Conservation (phyloP, 2,888 invertebrate genomes). For the Netelia inedita region DNA sequence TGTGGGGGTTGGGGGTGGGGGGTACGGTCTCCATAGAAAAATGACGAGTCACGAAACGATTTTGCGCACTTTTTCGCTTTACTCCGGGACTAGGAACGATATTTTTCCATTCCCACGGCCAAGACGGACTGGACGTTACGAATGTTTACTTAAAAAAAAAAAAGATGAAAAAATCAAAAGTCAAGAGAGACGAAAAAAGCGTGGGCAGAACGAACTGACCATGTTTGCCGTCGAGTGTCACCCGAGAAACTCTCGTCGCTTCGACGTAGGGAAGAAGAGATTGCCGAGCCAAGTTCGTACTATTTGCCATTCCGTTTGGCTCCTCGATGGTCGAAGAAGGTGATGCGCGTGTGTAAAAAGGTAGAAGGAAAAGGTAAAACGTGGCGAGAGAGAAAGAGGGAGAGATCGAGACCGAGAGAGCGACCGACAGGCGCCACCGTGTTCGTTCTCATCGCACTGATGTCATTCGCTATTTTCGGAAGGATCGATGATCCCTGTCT, state of each 20-base stretch:
- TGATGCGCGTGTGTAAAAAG: constrained; percentile 54
- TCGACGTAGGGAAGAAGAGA: constrained; percentile 12
- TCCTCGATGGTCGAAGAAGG: constrained; percentile 53
- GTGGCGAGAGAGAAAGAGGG: constrained; percentile 18
- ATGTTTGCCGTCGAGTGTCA: constrained; percentile 55
- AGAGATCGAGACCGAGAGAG: constrained; percentile 33
- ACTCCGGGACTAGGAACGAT: not conserved
- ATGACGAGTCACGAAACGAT: constrained; percentile 41
- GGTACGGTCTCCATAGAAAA: not conserved
- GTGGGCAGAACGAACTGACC: constrained; percentile 56
- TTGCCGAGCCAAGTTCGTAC: constrained; percentile 35
- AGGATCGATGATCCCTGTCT: constrained; percentile 54
- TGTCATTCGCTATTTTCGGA: constrained; percentile 70
- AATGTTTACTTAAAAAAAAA: not conserved
- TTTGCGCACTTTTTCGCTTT: constrained; percentile 2
- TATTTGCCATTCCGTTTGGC: constrained; percentile 69
- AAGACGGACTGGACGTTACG: constrained; percentile 22
- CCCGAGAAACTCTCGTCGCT: constrained; percentile 43
- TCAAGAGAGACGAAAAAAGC: constrained; percentile 50
- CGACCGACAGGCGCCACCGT: constrained; percentile 70
- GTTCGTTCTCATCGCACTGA: constrained; percentile 56
- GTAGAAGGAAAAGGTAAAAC: constrained; percentile 63
- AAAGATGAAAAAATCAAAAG: constrained; percentile 9
- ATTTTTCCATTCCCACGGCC: constrained; percentile 20
- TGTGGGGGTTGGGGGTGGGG: too few species aligned